A percentile compares a stretch with the other conserved stretches of the same genome.
phyloP scores from a whole-genome alignment of 2,888 invertebrate species.

The Cryptocephalus primarius region DNA sequence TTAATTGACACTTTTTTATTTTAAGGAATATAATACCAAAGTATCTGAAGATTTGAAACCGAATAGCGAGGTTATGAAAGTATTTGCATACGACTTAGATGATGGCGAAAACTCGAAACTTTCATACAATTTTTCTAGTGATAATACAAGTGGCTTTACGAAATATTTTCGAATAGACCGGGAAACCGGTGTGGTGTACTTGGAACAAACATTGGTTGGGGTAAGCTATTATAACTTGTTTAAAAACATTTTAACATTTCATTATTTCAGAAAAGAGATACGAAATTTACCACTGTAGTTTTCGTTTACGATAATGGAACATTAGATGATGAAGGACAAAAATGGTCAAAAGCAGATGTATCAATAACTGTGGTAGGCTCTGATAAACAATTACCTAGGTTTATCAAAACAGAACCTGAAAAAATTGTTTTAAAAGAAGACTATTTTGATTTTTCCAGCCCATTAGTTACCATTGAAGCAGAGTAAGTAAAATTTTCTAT shows the following conservation, averaged over 20 bases:
- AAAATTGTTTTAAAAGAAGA: slow-evolving; percentile 59
- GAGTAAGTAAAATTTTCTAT: slow-evolving; percentile 42
- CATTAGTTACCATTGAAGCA: slow-evolving; percentile 49
- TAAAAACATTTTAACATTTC: too few species aligned
- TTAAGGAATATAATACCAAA: slow-evolving; percentile 56
- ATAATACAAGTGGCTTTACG: slow-evolving; percentile 36
- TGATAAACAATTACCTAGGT: slow-evolving; percentile 74
- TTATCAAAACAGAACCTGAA: slow-evolving; percentile 45
- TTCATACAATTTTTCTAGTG: slow-evolving; percentile 51
- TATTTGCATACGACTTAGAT: slow-evolving; percentile 87
- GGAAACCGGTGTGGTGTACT: slow-evolving; percentile 67
- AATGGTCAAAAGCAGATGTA: slow-evolving; percentile 63
- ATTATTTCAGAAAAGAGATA: slow-evolving; percentile 44
- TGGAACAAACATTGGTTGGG: slow-evolving; percentile 22
- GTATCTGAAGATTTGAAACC: slow-evolving; percentile 70
- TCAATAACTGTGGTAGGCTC: slow-evolving; percentile 78
- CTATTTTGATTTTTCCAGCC: slow-evolving; percentile 52
- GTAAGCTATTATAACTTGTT: slow-evolving; percentile 17
- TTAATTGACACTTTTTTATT: slow-evolving; percentile 13
- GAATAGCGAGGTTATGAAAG: slow-evolving; percentile 70
- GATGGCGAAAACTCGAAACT: slow-evolving; percentile 84
- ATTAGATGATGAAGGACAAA: slow-evolving; percentile 49
- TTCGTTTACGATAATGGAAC: slow-evolving; percentile 67
- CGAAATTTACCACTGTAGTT: slow-evolving; percentile 59
- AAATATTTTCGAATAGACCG: slow-evolving; percentile 73